Percentiles rank a stretch among this genome's conserved stretches.
phyloP scores from a whole-genome alignment of 1,140 invertebrate species.

The Chionoecetes opilio region DNA sequence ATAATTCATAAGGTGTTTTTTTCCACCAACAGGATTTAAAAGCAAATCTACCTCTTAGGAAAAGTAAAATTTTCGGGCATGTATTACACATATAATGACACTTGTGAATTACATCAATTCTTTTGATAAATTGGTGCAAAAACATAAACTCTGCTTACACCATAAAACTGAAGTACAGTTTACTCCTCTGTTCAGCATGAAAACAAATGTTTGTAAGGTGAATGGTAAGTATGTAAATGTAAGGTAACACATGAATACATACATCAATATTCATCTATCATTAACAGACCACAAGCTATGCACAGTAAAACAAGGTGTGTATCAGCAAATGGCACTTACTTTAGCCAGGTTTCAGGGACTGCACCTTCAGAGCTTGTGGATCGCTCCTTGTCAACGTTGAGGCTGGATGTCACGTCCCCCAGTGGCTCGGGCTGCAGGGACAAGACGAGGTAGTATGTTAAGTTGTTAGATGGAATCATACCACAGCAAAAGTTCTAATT shows the following conservation, averaged over 20 bases:
- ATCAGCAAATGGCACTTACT: conserved; percentile 23
- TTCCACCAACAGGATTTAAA: too few species aligned
- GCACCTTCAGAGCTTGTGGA: conserved; percentile 60
- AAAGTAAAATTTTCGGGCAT: too few species aligned
- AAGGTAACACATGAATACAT: background rate
- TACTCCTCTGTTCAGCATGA: conserved; percentile 33
- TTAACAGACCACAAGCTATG: background rate
- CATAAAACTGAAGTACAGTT: background rate
- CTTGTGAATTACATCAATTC: too few species aligned
- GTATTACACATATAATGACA: too few species aligned
- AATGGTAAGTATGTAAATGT: too few species aligned
- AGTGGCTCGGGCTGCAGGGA: conserved; percentile 61
- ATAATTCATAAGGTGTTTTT: too few species aligned
- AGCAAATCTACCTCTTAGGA: too few species aligned
- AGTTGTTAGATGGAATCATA: background rate
- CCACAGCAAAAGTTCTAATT: too few species aligned
- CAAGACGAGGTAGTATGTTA: background rate
- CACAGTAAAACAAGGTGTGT: background rate
- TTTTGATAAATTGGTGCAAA: background rate
- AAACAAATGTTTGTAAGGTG: background rate
- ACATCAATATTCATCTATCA: background rate
- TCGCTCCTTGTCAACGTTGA: conserved; percentile 72
- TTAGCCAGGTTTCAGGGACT: conserved; percentile 70
- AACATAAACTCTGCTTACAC: background rate
- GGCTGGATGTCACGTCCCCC: conserved; percentile 69